phyloP scores from a whole-genome alignment of 30 jellyfish, hydroid and myxozoan genomes.

The Hydractinia symbiolongicarpus region DNA sequence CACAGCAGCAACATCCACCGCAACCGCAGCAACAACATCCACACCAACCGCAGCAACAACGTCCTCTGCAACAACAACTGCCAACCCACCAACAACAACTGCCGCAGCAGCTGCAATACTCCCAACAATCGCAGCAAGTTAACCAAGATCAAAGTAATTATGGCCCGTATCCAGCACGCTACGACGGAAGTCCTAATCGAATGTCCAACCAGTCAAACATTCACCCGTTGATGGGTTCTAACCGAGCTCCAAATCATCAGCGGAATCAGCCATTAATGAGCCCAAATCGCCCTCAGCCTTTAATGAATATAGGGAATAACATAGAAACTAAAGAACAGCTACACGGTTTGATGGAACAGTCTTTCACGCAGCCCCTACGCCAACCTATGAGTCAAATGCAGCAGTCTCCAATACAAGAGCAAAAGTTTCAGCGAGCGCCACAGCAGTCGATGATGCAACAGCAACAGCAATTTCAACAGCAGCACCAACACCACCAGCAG shows the following conservation, averaged over 20 bases:
- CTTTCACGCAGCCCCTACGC: neutral
- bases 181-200: no score
- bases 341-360: no score
- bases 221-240: no score
- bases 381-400: neutral
- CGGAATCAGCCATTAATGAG: no score
- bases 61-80: neutral
- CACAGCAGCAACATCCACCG: neutral
- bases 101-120: neutral
- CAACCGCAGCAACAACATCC: neutral
- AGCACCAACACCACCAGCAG: neutral
- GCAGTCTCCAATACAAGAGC: neutral
- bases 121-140: neutral
- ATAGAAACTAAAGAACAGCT: no score
- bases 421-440: neutral
- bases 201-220: no score
- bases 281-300: no score
- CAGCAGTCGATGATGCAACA: neutral
- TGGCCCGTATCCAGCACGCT: no score
- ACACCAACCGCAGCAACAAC: neutral
- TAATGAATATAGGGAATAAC: no score
- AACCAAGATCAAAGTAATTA: neutral
- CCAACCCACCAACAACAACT: neutral
- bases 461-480: slow-evolving; percentile 12
- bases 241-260: no score